Percentiles rank a stretch among this genome's conserved stretches.
These are phyloP conservation scores for Dascillus cervinus DNA, from an alignment of 2,888 invertebrate species.

Conservation along the genomic window DNA sequence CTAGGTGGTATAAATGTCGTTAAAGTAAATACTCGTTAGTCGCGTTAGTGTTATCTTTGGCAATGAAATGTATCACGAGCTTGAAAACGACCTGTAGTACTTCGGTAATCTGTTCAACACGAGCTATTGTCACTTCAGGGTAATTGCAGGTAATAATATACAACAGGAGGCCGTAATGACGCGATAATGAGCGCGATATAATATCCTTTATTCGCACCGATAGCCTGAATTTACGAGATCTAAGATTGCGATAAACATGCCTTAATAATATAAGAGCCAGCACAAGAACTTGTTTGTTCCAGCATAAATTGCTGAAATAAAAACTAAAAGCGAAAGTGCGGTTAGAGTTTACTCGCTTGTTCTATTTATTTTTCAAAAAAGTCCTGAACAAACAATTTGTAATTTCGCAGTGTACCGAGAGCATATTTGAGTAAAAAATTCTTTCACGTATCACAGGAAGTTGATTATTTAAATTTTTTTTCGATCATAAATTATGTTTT, in stretches of 20 bases:
- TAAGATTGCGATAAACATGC: no score
- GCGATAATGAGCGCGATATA: conserved; percentile 9
- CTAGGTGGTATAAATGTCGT: conserved; percentile 17
- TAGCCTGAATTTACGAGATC: not conserved
- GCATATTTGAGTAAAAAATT: no score
- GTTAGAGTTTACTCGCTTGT: conserved; percentile 3
- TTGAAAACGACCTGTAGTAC: conserved; percentile 14
- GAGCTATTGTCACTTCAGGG: conserved; percentile 15
- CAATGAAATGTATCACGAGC: conserved; percentile 23
- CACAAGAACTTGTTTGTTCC: conserved; percentile 20
- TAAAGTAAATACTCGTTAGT: conserved; percentile 18
- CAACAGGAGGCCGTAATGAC: conserved; percentile 10
- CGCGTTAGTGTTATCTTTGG: conserved; percentile 20
- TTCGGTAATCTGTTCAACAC: conserved; percentile 16
- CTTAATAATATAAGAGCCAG: not conserved
- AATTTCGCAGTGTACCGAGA: no score
- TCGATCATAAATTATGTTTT: no score
- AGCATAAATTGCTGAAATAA: conserved; percentile 25
- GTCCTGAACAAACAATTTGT: no score
- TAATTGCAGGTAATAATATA: conserved; percentile 13
- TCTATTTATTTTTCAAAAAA: no score
- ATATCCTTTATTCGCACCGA: not conserved
- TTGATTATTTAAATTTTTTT: no score
- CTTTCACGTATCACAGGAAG: no score
- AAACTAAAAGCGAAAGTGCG: conserved; percentile 27